Conservation (phyloP, 2,888 invertebrate species). For the Andrena dorsata region DNA sequence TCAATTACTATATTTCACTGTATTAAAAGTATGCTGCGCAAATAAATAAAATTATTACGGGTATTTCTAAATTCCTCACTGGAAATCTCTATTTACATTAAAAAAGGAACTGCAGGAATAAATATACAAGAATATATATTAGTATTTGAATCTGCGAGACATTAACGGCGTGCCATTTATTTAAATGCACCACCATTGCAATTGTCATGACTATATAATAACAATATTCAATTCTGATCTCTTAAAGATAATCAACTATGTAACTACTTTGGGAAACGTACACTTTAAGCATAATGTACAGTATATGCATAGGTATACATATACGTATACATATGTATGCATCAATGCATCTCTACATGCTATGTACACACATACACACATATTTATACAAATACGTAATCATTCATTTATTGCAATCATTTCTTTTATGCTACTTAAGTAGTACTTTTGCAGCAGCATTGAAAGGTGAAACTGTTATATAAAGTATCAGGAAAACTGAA, state of each 20-base stretch:
- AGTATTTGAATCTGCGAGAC: background rate
- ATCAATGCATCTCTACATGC: background rate
- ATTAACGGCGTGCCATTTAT: background rate
- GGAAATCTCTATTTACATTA: background rate
- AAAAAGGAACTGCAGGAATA: background rate
- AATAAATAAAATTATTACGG: background rate
- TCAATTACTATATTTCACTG: background rate
- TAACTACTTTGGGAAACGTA: too few species aligned
- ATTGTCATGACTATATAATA: background rate
- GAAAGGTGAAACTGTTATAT: background rate
- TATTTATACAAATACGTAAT: background rate
- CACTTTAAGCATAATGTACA: too few species aligned
- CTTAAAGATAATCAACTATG: too few species aligned
- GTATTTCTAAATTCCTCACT: background rate
- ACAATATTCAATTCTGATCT: too few species aligned
- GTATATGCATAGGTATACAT: too few species aligned
- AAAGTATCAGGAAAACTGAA: background rate
- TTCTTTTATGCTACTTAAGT: background rate
- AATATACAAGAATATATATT: background rate
- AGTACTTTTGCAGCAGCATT: conserved; percentile 3
- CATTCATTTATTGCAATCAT: conserved; percentile 2
- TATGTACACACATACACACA: background rate
- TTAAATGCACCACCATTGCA: background rate
- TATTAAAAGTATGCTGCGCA: background rate
- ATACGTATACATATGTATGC: background rate